Conservation (phyloP, 2,113 vertebrate species). For the Malurus melanocephalus region DNA sequence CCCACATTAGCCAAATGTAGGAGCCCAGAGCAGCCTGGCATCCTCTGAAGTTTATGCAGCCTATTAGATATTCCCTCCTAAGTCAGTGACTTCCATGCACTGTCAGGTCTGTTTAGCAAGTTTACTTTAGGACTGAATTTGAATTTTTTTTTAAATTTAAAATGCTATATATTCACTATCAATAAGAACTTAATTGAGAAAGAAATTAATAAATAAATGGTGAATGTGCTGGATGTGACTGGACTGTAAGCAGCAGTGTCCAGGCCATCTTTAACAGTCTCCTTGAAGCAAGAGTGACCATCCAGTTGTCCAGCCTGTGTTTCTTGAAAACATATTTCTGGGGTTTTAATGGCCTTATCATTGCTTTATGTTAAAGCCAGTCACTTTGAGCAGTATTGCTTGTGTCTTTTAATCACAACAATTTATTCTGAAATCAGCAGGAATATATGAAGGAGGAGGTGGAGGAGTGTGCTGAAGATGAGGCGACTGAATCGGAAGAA, state of each 20-base stretch:
- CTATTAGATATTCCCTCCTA: neutral
- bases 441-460: slow-evolving; percentile 73
- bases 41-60: neutral
- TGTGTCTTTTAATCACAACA: neutral
- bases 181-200: neutral
- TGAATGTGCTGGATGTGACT: neutral
- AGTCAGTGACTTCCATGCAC: neutral
- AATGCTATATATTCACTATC: neutral
- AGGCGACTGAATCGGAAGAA: slow-evolving; percentile 93
- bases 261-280: neutral
- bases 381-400: neutral
- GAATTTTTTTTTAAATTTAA: neutral
- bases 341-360: neutral
- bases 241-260: neutral
- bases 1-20: neutral
- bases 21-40: neutral
- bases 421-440: slow-evolving; percentile 45
- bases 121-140: neutral
- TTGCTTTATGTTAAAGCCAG: neutral
- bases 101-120: neutral
- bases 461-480: slow-evolving; percentile 77
- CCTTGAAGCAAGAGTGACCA: neutral
- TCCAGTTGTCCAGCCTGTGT: neutral
- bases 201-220: neutral
- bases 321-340: neutral